These are phyloP conservation scores for Wiebesia pumilae DNA, from an alignment of 1,140 invertebrate genomes.

Conservation along the genomic window DNA sequence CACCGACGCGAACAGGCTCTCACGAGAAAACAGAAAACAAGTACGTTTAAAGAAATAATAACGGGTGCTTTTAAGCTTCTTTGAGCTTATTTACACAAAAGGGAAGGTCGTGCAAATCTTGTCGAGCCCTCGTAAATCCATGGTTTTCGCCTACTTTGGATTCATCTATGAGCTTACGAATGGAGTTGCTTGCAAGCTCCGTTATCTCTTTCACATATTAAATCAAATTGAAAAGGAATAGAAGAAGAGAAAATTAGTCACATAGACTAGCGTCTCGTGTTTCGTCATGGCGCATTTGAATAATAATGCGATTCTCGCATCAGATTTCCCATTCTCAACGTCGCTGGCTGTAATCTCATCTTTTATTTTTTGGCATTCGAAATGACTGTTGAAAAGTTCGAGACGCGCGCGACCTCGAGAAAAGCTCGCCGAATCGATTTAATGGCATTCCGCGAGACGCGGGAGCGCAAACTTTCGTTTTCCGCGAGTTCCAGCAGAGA, in stretches of 20 bases:
- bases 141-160: not conserved
- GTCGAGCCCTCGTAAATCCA: not conserved
- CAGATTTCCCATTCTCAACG: slow-evolving; percentile 53
- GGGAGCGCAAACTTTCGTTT: slow-evolving; percentile 61
- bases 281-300: slow-evolving; percentile 49
- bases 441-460: slow-evolving; percentile 63
- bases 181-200: too few relatives aligned
- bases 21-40: too few relatives aligned
- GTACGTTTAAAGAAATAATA: too few relatives aligned
- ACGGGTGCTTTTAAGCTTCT: too few relatives aligned
- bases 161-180: not conserved
- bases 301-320: slow-evolving; percentile 60
- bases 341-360: not conserved
- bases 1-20: too few relatives aligned
- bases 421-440: slow-evolving; percentile 66
- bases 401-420: slow-evolving; percentile 52
- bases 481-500: slow-evolving; percentile 49
- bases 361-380: slow-evolving; percentile 55
- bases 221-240: slow-evolving; percentile 58
- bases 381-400: slow-evolving; percentile 54
- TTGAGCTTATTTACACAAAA: too few relatives aligned
- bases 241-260: slow-evolving; percentile 51
- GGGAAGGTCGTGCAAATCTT: too few relatives aligned
- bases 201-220: slow-evolving; percentile 1
- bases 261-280: not conserved